These are phyloP conservation scores for Trialeurodes vaporariorum DNA, from an alignment of 1,140 invertebrate genomes.

Conservation along the genomic window DNA sequence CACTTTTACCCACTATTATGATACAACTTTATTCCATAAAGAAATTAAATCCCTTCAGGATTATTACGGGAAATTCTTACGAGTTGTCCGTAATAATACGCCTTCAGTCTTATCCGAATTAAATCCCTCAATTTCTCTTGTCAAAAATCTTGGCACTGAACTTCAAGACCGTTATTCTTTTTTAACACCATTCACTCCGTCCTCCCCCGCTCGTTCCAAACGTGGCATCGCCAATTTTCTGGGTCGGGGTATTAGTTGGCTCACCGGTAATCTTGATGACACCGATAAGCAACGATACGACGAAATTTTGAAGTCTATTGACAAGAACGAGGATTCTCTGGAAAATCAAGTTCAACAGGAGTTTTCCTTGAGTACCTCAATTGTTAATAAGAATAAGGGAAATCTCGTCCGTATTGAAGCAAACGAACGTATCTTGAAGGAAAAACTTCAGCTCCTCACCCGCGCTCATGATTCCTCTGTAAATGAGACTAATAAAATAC, in stretches of 20 bases:
- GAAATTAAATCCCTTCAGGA: background rate
- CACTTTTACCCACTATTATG: constrained; percentile 7
- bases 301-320: background rate
- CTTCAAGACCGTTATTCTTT: background rate
- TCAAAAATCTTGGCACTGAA: no score
- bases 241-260: background rate
- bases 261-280: constrained; percentile 7
- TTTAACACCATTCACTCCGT: no score
- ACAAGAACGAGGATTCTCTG: background rate
- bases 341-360: background rate
- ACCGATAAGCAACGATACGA: background rate
- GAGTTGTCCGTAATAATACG: background rate
- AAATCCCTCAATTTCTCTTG: no score
- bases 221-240: background rate
- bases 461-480: background rate
- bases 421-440: constrained; percentile 4
- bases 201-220: no score
- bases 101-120: background rate
- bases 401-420: background rate
- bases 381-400: background rate
- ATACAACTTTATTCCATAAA: background rate
- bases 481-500: background rate
- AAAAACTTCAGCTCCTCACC: background rate
- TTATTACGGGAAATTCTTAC: background rate
- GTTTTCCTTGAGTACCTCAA: background rate